Base-by-base conservation (phyloP, 2,113 vertebrate species). In the Columba janthina region DNA sequence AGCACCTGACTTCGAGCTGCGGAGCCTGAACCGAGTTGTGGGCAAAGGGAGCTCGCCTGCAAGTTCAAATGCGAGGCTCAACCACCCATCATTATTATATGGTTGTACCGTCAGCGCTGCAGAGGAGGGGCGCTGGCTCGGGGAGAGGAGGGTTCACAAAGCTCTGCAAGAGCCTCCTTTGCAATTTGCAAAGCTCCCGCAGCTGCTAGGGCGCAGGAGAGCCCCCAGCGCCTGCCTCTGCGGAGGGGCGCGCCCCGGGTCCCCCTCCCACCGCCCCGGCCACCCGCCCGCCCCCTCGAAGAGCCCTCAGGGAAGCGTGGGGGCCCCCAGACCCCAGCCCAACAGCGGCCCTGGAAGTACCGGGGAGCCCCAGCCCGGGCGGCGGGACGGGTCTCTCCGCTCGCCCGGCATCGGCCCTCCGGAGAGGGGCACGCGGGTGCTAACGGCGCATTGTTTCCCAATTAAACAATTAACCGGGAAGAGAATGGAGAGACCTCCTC, bases 41-140 rank as follows among this genome's bases (percentile, higher is more conserved):
- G 96, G 96, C 97, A 96, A 92, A 82, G 97, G 95, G 93, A 96
- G 97, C 97, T 96, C 96, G 97, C 97, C 97, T 98, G 97, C 98
- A 98, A 98, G 98, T 98, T 99, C 98, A 98, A 98, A 98, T 98
- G 98, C 98, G 98, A 97, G 97, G 95, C 98, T 97, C 98, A 98
- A 98, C 93, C 98, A 98, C 98, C 98, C 98, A 98, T 98, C 98
- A 98, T 98, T 98, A 98, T 98, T 98, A 98, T 99, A 99, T 98
- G 98, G 97, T 97, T 93, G 97, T 96, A 97, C 98, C 98, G 98
- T 98, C 98, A 98, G 98, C 97, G 93, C 96, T 94, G 96, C 88
- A 85, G 97, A 98, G 98, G 99, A 99, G 99, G 99, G 98, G 98
- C 99, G 97, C 98, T 92, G 62, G 96, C 92, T 95, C 93, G 72